Evolutionary conservation across 2,113 vertebrate species (phyloP), one percentile per base, ranked within the genome.

Genomic region (Perca fluviatilis): DNA sequence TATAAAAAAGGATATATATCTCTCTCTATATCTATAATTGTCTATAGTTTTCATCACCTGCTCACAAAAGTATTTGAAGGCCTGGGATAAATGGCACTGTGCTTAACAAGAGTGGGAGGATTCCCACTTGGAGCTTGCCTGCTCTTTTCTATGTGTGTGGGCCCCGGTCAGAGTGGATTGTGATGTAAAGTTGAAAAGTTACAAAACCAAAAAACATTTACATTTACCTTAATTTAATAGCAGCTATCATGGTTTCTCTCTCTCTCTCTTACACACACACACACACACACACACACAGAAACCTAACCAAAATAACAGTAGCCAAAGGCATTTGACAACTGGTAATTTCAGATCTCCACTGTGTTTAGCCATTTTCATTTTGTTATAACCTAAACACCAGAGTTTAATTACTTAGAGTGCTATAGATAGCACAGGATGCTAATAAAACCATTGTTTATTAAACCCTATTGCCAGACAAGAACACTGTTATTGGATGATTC

Each of bases 171-270:
- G 56, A 57, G 80, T 66, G 43, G 51, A 78, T n/a, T 11, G 47
- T 56, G 57, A 84, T 54, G 68, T 19, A 66, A 80, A 77, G 76
- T 83, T 86, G 25, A 86, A 81, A 83, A 88, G 79, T 83, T 86
- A 79, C 58, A 77, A 88, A 89, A 77, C 58, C 61, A 77, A 77
- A 33, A 43, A 80, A 57, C 2, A 11, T n/a, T n/a, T n/a, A n/a
- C 64, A 63, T 77, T 77, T 69, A 50, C 58, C 13, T 61, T 79
- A 63, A 86, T 90, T 73, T 57, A 80, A 74, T 74, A 74, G 84
- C 54, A 56, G 23, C 63, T 80, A 54, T 60, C 33, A 49, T 9
- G n/a, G 27, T 79, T 10, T 14, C 40, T 40, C 9, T 40, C 40
- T 40, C 40, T 40, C 40, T 40, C 40, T 23, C 13, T 47, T 51